phyloP scores from a whole-genome alignment of 2,797 vertebrate species.

The Tachyglossus aculeatus region DNA sequence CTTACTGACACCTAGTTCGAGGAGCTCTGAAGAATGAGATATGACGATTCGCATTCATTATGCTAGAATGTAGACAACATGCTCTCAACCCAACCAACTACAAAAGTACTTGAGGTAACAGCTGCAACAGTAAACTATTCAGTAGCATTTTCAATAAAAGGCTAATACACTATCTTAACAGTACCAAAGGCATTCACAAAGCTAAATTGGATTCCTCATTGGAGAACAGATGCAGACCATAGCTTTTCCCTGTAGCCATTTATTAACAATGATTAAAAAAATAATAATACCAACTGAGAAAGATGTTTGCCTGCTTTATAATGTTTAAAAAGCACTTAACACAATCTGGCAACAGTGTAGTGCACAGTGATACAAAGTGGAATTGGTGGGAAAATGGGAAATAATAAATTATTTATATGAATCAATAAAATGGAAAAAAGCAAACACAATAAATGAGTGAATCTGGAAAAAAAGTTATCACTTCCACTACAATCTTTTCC shows the following conservation, averaged over 20 bases:
- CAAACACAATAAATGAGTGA: too few relatives aligned
- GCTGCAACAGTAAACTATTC: constrained; percentile 1
- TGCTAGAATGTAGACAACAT: constrained; percentile 10
- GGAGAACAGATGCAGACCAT: not conserved
- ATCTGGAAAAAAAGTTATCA: too few relatives aligned
- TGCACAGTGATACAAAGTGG: constrained; percentile 15
- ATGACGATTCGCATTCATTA: not conserved
- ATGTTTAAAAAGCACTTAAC: too few relatives aligned
- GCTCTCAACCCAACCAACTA: not conserved
- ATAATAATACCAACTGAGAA: too few relatives aligned
- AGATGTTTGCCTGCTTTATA: too few relatives aligned
- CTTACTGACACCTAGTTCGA: not conserved
- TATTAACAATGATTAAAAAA: not conserved
- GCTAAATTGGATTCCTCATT: not conserved
- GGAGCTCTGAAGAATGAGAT: constrained; percentile 31
- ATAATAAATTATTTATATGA: too few relatives aligned
- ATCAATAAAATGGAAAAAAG: too few relatives aligned
- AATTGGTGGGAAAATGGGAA: constrained; percentile 4
- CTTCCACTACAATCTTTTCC: too few relatives aligned
- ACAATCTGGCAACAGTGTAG: constrained; percentile 1
- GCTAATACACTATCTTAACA: not conserved
- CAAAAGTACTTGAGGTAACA: constrained; percentile 21
- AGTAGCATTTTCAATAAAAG: not conserved
- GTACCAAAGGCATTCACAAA: not conserved
- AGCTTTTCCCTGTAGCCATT: not conserved